phyloP scores from a whole-genome alignment of 2,113 vertebrate genomes.

The Phoxinus phoxinus region DNA sequence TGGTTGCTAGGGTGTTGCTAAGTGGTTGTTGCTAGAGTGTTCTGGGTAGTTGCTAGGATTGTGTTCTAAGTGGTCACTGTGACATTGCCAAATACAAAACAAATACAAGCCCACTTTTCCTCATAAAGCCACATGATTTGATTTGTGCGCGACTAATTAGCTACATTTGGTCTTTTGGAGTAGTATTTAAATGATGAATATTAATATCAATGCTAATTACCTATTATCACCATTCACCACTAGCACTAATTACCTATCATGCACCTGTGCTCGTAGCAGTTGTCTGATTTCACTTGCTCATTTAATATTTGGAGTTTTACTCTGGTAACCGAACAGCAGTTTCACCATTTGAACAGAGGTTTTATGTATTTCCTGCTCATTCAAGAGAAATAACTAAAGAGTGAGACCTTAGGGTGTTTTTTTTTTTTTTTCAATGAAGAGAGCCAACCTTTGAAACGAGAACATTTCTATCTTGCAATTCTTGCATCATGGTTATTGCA shows the following conservation, averaged over 20 bases:
- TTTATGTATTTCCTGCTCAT: constrained; percentile 39
- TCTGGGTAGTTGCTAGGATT: no score
- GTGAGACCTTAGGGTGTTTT: constrained; percentile 25
- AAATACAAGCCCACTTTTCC: neutral
- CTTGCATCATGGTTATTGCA: constrained; percentile 53
- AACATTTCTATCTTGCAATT: constrained; percentile 32
- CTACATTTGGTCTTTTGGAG: neutral
- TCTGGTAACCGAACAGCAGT: constrained; percentile 12
- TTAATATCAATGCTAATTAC: neutral
- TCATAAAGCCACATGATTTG: neutral
- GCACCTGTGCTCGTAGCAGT: constrained; percentile 22
- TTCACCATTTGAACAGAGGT: neutral
- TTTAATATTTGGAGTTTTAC: constrained; percentile 2
- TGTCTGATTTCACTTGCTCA: constrained; percentile 22
- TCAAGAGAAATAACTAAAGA: constrained; percentile 27
- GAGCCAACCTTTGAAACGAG: constrained; percentile 27
- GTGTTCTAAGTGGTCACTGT: no score
- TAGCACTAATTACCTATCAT: neutral
- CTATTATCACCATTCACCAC: neutral
- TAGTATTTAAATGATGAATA: neutral
- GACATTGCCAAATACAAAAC: no score
- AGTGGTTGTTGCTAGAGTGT: no score
- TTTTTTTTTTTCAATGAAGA: constrained; percentile 29
- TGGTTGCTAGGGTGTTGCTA: no score
- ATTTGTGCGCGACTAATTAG: neutral